Evolutionary conservation across 2,113 vertebrate species (phyloP).

Genomic region (Nesogale talazaci): DNA sequence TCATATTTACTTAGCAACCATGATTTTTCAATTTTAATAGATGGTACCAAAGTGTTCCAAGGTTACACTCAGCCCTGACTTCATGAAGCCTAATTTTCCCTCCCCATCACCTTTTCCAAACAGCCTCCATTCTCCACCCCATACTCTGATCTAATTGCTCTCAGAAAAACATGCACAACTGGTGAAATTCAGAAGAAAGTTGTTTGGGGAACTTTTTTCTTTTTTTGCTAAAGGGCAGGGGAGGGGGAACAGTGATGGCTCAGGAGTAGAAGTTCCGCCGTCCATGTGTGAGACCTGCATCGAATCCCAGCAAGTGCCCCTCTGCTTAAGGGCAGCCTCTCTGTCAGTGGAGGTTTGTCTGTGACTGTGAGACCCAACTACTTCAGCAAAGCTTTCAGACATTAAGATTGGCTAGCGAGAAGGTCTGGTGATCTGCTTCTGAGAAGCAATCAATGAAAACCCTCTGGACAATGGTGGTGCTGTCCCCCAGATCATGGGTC

Average conservation of each 20-base stretch:
- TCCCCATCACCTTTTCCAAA: not conserved
- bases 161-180: not conserved
- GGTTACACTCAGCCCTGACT: not conserved
- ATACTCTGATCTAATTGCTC: not conserved
- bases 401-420: not conserved
- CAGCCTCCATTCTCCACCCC: fast-evolving
- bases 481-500: not conserved
- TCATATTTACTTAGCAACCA: not conserved
- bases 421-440: not conserved
- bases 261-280: not conserved
- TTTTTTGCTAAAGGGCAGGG: too few relatives aligned
- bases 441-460: not conserved
- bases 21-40: not conserved
- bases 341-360: too few relatives aligned
- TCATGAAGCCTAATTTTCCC: not conserved
- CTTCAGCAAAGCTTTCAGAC: not conserved
- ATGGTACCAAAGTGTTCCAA: not conserved
- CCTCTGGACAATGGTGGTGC: not conserved
- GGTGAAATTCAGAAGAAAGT: not conserved
- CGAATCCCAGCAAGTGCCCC: not conserved
- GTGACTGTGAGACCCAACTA: too few relatives aligned
- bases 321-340: not conserved
- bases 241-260: not conserved
- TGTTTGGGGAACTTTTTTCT: too few relatives aligned
- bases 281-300: not conserved